Percentiles rank a stretch among this genome's conserved stretches.
phyloP scores from a whole-genome alignment of 1,140 invertebrate species.

The Steinernema khuongi region DNA sequence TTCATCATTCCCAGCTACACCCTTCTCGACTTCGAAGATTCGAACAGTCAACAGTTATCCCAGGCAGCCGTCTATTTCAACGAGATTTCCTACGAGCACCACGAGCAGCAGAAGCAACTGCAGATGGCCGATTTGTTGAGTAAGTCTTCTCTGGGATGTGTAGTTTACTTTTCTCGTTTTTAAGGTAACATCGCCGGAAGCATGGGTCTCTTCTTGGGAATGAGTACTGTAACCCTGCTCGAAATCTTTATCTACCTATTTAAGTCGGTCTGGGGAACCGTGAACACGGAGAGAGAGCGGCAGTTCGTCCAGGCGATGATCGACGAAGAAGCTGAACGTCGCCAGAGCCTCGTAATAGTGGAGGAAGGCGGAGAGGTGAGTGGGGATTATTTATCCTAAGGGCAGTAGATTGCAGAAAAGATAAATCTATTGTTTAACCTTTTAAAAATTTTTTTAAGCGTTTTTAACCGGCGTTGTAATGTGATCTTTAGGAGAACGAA shows the following conservation, averaged over 20 bases:
- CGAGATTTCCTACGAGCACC: conserved; percentile 25
- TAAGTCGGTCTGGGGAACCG: conserved; percentile 39
- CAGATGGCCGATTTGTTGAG: conserved; percentile 33
- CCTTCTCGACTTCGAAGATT: background rate
- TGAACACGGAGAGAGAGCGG: conserved; percentile 32
- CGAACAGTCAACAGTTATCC: background rate
- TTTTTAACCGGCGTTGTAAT: too few species aligned
- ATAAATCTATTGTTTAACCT: too few species aligned
- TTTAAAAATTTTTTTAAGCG: too few species aligned
- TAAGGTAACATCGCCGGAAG: conserved; percentile 29
- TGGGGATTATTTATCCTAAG: too few species aligned
- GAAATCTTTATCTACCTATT: conserved; percentile 39
- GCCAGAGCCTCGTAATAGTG: conserved; percentile 31
- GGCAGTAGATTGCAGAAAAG: too few species aligned
- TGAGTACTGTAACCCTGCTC: conserved; percentile 36
- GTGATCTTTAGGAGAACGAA: background rate
- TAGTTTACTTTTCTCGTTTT: background rate
- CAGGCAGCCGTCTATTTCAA: background rate
- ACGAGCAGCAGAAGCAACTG: conserved; percentile 36
- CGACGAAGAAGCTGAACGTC: conserved; percentile 31
- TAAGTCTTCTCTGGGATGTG: conserved; percentile 8
- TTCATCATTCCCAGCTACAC: background rate
- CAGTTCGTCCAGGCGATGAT: conserved; percentile 31
- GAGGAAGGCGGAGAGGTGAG: conserved; percentile 19
- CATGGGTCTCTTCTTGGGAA: conserved; percentile 37